These are phyloP conservation scores for Venustoraphidia nigricollis DNA, from an alignment of 2,888 invertebrate species.

Conservation along the genomic window DNA sequence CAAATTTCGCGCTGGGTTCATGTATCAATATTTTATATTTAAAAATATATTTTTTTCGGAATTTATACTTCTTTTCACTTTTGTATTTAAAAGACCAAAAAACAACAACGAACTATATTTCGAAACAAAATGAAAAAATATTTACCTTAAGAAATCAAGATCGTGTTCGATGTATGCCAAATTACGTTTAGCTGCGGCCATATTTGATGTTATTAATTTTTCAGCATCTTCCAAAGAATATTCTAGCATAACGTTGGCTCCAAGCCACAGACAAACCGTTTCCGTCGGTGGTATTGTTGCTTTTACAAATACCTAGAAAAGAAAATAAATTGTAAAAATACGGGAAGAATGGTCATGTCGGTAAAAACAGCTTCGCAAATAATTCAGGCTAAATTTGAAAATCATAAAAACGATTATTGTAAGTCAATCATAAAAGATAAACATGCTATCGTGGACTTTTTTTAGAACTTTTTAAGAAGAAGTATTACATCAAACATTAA, in stretches of 20 bases:
- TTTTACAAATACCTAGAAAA: conserved; percentile 33
- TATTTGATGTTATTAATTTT: conserved; percentile 65
- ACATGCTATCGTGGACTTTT: too few species aligned
- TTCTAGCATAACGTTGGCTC: conserved; percentile 95
- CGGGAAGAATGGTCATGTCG: too few species aligned
- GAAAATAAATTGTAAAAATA: conserved; percentile 2
- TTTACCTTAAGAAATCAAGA: conserved; percentile 74
- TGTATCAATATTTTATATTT: background rate
- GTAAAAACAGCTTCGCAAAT: too few species aligned
- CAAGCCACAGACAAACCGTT: conserved; percentile 70
- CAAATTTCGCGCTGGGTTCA: too few species aligned
- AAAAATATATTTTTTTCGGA: conserved; percentile 1
- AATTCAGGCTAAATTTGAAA: too few species aligned
- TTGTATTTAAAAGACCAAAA: background rate
- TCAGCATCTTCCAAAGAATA: conserved; percentile 86
- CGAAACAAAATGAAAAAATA: conserved; percentile 6
- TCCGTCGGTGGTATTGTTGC: conserved; percentile 81
- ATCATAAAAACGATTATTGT: too few species aligned
- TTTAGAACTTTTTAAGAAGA: too few species aligned
- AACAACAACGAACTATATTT: conserved; percentile 2
- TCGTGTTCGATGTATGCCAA: conserved; percentile 78
- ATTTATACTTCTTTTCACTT: background rate
- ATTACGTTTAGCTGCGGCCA: conserved; percentile 69
- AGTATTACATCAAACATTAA: too few species aligned
- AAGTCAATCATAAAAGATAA: too few species aligned